Percentiles rank a stretch among this genome's conserved stretches.
Conservation (phyloP, 2,113 vertebrate genomes). For the Eclectus roratus region DNA sequence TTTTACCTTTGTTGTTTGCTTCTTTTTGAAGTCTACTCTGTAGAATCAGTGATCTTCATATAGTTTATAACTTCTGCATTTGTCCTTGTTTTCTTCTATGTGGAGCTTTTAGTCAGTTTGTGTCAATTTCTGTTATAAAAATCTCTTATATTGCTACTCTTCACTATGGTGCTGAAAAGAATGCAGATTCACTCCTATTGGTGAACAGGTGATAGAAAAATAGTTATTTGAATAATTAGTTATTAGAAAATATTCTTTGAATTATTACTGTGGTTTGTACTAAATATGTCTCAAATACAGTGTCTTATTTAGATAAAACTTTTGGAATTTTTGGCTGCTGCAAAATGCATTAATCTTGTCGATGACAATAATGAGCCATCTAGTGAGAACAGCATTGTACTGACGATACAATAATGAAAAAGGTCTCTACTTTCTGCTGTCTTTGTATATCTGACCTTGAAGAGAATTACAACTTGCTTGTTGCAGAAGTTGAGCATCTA, state of each 20-base stretch:
- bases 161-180: not conserved
- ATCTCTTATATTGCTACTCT: not conserved
- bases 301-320: not conserved
- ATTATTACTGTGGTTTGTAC: slow-evolving; percentile 13
- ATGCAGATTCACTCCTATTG: not conserved
- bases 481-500: slow-evolving; percentile 68
- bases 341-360: slow-evolving; percentile 26
- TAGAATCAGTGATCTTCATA: not conserved
- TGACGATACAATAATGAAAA: slow-evolving; percentile 11
- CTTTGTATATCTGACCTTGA: slow-evolving; percentile 69
- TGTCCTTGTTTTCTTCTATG: not conserved
- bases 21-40: not conserved
- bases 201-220: not conserved
- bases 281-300: slow-evolving; percentile 17
- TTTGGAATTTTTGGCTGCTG: slow-evolving; percentile 43
- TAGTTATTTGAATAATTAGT: not conserved
- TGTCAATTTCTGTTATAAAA: not conserved
- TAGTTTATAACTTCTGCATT: not conserved
- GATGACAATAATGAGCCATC: slow-evolving; percentile 52
- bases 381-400: slow-evolving; percentile 18
- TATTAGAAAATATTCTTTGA: not conserved
- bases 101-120: not conserved
- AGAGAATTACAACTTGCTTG: slow-evolving; percentile 59
- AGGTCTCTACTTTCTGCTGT: slow-evolving; percentile 23
- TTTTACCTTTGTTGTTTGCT: not conserved